phyloP scores from a whole-genome alignment of 1,140 invertebrate species.

The Dendroctonus valens region DNA sequence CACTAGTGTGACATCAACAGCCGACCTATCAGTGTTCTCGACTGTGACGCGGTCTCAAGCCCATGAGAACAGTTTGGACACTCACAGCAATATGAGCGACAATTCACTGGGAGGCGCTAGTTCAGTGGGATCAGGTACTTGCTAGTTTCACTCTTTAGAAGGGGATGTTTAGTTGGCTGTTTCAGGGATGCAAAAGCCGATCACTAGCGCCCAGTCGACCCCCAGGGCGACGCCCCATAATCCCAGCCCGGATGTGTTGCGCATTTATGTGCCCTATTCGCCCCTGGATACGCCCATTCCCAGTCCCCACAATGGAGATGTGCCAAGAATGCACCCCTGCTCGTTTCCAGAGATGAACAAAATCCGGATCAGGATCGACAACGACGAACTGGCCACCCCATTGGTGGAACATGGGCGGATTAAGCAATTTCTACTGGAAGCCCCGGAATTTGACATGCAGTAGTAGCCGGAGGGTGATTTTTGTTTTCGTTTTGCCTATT shows the following conservation, averaged over 20 bases:
- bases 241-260: conserved; percentile 66
- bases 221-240: conserved; percentile 61
- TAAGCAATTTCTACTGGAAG: conserved; percentile 58
- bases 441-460: conserved; percentile 46
- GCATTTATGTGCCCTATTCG: conserved; percentile 74
- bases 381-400: conserved; percentile 66
- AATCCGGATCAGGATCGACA: conserved; percentile 65
- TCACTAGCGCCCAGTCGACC: conserved; percentile 58
- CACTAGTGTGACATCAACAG: conserved; percentile 79
- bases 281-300: conserved; percentile 53
- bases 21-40: conserved; percentile 77
- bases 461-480: too few relatives aligned
- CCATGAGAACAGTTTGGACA: conserved; percentile 70
- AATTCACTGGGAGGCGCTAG: conserved; percentile 62
- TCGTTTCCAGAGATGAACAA: conserved; percentile 59
- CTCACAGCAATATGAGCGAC: conserved; percentile 70
- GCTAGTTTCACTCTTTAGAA: background rate
- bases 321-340: conserved; percentile 50
- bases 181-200: conserved; percentile 48
- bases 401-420: conserved; percentile 65
- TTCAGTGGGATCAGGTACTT: conserved; percentile 56
- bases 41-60: conserved; percentile 69
- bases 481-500: too few relatives aligned
- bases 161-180: conserved; percentile 4
- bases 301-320: conserved; percentile 58